Evolutionary conservation across 1,140 invertebrate species (phyloP), one percentile per base, ranked within the genome.

Genomic region (Nephotettix cincticeps): DNA sequence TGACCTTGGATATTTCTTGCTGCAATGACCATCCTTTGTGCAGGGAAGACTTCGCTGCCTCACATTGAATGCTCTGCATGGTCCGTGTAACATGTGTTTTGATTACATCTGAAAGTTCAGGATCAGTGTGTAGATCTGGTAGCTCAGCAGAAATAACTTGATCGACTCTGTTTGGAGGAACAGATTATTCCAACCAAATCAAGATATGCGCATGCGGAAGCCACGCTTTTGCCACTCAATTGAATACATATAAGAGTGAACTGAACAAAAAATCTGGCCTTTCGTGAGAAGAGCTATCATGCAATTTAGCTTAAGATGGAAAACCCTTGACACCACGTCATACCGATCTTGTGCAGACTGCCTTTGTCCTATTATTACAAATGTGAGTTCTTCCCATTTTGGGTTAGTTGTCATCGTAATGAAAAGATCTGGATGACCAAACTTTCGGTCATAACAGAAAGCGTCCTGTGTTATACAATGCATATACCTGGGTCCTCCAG

Each of bases 191-290:
- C 19, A 72, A 30, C 66, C 71, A 72, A 1, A 72, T 1, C 14
- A 72, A 23, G 1, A 70, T 78, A 74, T 86, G 80, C 21, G 61
- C 70, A 74, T 77, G 78, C 17, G 77, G 81, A 84, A 70, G 25
- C 82, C 83, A 69, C 82, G 32, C 32, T 36, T 36, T 75, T 84
- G 83, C 74, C 77, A 84, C 76, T 85, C 83, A 32, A 83, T 74
- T n/a, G 77, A 73, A 71, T 79, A 82, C 78, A 83, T 79, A 45
- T 76, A 75, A 54, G 77, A 78, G 36, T 73, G 54, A 30, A 75
- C 72, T 27, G 65, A 13, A 13, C 79, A 81, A 69, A 79, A 79
- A 19, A 82, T 69, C 51, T 77, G 28, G 43, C 71, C 54, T 74
- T 80, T 79, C 51, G 68, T 76, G 1, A 82, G 63, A 17, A 76